Base-by-base conservation (phyloP, 1,140 invertebrate genomes). In the Lepidurus couesii region DNA sequence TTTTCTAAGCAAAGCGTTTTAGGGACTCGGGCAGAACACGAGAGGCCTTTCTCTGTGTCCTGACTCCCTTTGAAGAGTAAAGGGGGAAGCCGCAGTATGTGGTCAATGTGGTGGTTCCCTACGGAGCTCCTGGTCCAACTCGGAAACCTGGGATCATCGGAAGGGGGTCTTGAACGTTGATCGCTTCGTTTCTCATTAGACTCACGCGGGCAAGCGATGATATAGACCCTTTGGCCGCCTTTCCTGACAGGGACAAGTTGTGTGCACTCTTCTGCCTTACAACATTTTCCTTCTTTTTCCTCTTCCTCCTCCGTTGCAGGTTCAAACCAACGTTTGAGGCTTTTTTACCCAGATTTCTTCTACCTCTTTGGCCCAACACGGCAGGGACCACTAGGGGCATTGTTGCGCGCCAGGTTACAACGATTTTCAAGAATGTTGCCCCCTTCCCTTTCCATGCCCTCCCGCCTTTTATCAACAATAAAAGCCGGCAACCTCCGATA, bases 71-170 rank as follows among this genome's bases (percentile, higher is more conserved):
- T 65, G 16, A 65, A 65, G 34, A 34, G 53, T 21, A 65, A 21
- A 65, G 53, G 16, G 16, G 21, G 21, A 65, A 65, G 53, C 53
- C 53, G 53, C 53, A 65, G 53, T 65, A 65, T 65, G 53, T 65
- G 53, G 53, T 65, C 53, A 65, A 65, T 65, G 53, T 65, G 53
- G 53, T 65, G 53, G 53, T 65, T 65, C 53, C 53, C 53, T 65
- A 65, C 53, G 21, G 53, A 65, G 53, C 53, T 65, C 53, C 53
- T 65, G 53, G 53, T 65, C 16, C 53, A n/a, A n/a, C 16, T 65
- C 16, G 16, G 21, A 21, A 65, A 65, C 53, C 53, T 34, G 34
- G 34, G 34, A 34, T 34, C 34, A 34, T 34, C 34, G 34, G 34
- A 34, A 34, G 34, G 34, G 34, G 34, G 34, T 34, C 34, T 34